phyloP scores from a whole-genome alignment of 2,113 vertebrate species.

The Parus major region DNA sequence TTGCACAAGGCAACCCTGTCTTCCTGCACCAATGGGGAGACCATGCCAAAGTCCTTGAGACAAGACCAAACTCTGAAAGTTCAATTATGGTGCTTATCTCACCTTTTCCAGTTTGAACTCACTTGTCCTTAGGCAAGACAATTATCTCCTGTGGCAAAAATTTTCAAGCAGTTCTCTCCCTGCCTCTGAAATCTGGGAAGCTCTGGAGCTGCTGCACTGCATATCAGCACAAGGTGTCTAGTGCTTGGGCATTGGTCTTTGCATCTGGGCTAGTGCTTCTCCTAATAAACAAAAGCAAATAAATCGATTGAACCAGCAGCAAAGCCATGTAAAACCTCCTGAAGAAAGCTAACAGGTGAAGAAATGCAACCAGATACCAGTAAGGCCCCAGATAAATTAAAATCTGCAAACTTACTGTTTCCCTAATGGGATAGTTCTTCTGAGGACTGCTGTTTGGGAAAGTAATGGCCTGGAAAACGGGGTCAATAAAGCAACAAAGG shows the following conservation, averaged over 20 bases:
- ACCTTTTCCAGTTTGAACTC: neutral
- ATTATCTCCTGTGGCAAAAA: neutral
- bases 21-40: neutral
- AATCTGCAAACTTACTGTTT: conserved; percentile 20
- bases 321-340: neutral
- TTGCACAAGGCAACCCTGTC: neutral
- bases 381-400: neutral
- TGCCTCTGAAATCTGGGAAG: neutral
- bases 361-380: neutral
- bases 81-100: neutral
- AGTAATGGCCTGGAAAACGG: conserved; percentile 38
- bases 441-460: conserved; percentile 26
- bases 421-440: neutral
- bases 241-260: neutral
- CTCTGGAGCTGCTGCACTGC: neutral
- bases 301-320: neutral
- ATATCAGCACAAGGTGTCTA: neutral
- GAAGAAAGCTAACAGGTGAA: neutral
- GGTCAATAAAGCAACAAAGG: conserved; percentile 48
- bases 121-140: neutral
- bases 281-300: neutral
- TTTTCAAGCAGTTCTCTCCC: neutral
- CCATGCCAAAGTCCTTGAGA: neutral
- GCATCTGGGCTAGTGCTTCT: neutral
- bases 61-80: fast-evolving